These are phyloP conservation scores for Dendrolimus pini DNA, from an alignment of 2,888 invertebrate genomes.

Conservation along the genomic window DNA sequence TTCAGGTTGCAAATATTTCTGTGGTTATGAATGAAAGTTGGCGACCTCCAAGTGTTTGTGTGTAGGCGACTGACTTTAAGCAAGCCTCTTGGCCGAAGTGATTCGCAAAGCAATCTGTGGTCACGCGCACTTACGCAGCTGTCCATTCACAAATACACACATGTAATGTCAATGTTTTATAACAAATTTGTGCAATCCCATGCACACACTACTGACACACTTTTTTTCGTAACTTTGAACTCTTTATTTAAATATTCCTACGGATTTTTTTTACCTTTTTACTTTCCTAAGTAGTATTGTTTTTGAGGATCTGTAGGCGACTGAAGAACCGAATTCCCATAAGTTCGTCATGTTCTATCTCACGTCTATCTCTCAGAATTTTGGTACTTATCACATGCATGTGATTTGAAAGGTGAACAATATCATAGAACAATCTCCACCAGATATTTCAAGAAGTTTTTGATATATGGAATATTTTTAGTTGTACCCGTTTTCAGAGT, in stretches of 20 bases:
- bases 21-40: constrained; percentile 71
- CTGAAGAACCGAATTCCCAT: too few species aligned
- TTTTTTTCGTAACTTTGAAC: not conserved
- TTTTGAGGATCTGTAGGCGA: too few species aligned
- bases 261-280: not conserved
- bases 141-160: constrained; percentile 48
- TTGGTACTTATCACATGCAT: too few species aligned
- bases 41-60: constrained; percentile 53
- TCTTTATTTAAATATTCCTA: not conserved
- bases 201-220: not conserved
- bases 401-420: too few species aligned
- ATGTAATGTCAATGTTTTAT: not conserved
- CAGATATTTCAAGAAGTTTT: too few species aligned
- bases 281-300: too few species aligned
- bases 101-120: constrained; percentile 8
- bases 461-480: too few species aligned
- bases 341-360: too few species aligned
- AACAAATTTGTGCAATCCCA: constrained; percentile 8
- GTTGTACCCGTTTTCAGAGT: too few species aligned
- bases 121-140: constrained; percentile 14
- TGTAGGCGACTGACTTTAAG: constrained; percentile 64
- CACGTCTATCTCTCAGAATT: too few species aligned
- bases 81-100: constrained; percentile 22
- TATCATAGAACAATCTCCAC: too few species aligned
- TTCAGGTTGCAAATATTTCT: constrained; percentile 21